These are phyloP conservation scores for Toxostoma redivivum DNA, from an alignment of 2,113 vertebrate genomes.

Conservation along the genomic window DNA sequence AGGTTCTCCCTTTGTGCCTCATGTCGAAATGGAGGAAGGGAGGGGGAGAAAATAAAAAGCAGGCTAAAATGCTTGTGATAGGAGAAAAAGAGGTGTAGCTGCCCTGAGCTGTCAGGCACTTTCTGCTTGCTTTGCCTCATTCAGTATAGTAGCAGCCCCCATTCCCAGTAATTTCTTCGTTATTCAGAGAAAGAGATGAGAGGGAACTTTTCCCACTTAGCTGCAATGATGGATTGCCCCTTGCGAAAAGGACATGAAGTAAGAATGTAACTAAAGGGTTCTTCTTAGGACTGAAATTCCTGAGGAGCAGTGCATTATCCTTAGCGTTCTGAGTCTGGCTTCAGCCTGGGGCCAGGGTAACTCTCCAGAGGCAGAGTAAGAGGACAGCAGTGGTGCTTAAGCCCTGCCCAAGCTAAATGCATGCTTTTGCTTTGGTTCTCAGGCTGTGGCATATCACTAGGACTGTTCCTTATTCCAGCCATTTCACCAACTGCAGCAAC, in stretches of 20 bases:
- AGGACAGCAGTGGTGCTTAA: background rate
- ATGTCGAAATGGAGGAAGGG: background rate
- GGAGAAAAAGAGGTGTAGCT: background rate
- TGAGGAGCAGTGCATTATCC: background rate
- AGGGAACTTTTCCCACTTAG: background rate
- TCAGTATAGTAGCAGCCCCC: background rate
- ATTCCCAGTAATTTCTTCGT: background rate
- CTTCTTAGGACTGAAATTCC: background rate
- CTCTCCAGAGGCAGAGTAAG: background rate
- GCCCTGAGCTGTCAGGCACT: background rate
- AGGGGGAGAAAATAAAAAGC: background rate
- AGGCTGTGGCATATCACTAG: background rate
- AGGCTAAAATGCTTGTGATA: background rate
- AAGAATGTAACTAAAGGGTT: background rate
- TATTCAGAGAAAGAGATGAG: background rate
- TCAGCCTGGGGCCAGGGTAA: background rate
- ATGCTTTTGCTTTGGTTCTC: background rate
- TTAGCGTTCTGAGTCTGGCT: background rate
- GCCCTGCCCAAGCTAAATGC: background rate
- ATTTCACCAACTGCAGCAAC: background rate
- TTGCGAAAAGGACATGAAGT: background rate
- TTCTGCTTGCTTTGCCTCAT: background rate
- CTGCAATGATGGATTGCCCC: background rate
- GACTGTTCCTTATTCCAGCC: background rate
- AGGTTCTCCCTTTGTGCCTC: background rate